Evolutionary conservation across 2,113 vertebrate species (phyloP).

Genomic region (Channa maculata): DNA sequence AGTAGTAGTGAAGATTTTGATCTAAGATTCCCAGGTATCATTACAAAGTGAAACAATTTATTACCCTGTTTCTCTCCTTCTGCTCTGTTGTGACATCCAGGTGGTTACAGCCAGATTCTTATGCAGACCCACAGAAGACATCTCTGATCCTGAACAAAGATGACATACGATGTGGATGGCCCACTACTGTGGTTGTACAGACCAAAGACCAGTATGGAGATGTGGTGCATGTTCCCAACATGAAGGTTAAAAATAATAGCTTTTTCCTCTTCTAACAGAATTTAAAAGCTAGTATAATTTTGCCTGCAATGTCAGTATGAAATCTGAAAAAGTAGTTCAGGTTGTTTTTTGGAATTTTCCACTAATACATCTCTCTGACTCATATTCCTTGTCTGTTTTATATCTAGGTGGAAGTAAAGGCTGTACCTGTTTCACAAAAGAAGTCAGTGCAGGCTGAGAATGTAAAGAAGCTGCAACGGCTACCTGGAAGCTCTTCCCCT

Average conservation of each 20-base stretch:
- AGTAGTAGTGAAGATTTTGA: neutral
- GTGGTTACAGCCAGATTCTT: slow-evolving; percentile 98
- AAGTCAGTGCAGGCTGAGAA: slow-evolving; percentile 95
- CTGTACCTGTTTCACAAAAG: slow-evolving; percentile 97
- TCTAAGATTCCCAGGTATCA: neutral
- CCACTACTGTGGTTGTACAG: slow-evolving; percentile 95
- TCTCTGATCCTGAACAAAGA: slow-evolving; percentile 97
- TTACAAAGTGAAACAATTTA: neutral
- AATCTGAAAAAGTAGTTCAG: neutral
- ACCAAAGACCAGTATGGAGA: slow-evolving; percentile 99
- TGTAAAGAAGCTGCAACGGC: slow-evolving; percentile 89
- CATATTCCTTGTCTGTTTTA: neutral
- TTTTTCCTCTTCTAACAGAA: slow-evolving; percentile 9
- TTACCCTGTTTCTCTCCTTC: neutral
- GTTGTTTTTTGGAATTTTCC: neutral
- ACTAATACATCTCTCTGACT: neutral
- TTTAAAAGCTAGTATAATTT: neutral
- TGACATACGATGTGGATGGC: slow-evolving; percentile 98
- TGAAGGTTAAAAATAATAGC: slow-evolving; percentile 88
- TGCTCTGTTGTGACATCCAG: slow-evolving; percentile 70
- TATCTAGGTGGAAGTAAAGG: slow-evolving; percentile 96
- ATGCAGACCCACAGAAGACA: slow-evolving; percentile 98
- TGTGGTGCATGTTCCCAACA: slow-evolving; percentile 97
- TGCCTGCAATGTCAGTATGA: neutral
- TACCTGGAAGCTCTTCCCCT: slow-evolving; percentile 88